These are phyloP conservation scores for Melanotaenia maccullochi DNA, from an alignment of 2,797 vertebrate species.

Conservation along the genomic window DNA sequence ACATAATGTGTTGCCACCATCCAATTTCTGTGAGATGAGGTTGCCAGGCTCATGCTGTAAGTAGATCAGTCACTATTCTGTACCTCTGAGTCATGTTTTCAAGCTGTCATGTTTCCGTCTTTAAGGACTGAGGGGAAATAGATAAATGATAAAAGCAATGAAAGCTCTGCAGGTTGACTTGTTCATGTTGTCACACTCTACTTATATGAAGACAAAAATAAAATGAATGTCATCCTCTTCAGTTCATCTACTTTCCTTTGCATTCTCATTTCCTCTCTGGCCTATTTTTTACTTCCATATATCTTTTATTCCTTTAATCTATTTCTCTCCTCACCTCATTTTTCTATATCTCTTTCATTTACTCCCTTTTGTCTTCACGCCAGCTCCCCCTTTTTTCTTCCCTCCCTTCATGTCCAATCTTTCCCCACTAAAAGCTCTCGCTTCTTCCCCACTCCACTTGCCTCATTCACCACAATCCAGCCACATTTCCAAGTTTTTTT, in stretches of 20 bases:
- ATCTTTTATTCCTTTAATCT: constrained; percentile 56
- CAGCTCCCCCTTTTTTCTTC: not conserved
- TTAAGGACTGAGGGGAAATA: constrained; percentile 14
- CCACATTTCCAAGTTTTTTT: constrained; percentile 24
- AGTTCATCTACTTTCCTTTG: constrained; percentile 39
- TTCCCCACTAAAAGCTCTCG: constrained; percentile 19
- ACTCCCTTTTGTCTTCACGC: not conserved
- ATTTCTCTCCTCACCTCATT: constrained; percentile 45
- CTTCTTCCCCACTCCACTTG: not conserved
- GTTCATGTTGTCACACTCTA: constrained; percentile 16
- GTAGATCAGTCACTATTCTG: not conserved
- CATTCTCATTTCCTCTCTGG: constrained; percentile 49
- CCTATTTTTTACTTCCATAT: constrained; percentile 40
- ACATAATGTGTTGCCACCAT: not conserved
- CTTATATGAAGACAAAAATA: constrained; percentile 41
- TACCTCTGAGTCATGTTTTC: not conserved
- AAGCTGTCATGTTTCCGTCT: constrained; percentile 13
- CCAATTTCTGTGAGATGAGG: constrained; percentile 1
- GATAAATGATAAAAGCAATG: constrained; percentile 23
- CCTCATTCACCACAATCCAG: constrained; percentile 4
- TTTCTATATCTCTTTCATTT: constrained; percentile 34
- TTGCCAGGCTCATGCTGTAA: not conserved
- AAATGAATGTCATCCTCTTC: constrained; percentile 23
- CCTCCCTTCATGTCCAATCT: not conserved
- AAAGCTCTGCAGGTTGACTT: constrained; percentile 24